Percentiles rank a stretch among this genome's conserved stretches.
phyloP scores from a whole-genome alignment of 1,140 invertebrate species.

The Reticulitermes speratus region DNA sequence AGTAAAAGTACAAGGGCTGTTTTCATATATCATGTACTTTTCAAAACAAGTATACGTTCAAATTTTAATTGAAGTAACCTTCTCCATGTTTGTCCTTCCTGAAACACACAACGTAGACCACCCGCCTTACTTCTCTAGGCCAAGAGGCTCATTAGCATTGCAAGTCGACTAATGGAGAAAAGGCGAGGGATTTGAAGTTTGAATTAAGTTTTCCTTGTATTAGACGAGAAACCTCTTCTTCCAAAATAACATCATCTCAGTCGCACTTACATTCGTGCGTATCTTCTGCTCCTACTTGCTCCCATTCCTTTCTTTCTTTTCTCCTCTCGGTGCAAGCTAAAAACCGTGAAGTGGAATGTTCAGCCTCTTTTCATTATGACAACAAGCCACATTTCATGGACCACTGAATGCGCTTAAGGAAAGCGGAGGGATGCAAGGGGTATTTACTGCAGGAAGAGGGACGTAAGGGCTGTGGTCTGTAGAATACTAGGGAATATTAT shows the following conservation, averaged over 20 bases:
- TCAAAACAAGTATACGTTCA: background rate
- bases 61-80: constrained; percentile 2
- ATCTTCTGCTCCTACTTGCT: too few relatives aligned
- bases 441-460: background rate
- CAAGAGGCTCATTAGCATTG: constrained; percentile 45
- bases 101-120: background rate
- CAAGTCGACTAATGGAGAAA: constrained; percentile 42
- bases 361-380: background rate
- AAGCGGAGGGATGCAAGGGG: background rate
- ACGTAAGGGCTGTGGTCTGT: background rate
- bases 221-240: constrained; percentile 32
- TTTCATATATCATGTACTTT: background rate
- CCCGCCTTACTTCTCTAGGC: background rate
- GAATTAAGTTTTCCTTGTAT: constrained; percentile 39
- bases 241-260: background rate
- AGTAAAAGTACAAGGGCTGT: background rate
- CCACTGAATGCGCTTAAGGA: background rate
- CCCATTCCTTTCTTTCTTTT: too few relatives aligned
- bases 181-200: constrained; percentile 37
- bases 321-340: background rate
- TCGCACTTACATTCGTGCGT: background rate
- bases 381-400: constrained; percentile 7
- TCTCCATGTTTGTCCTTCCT: background rate
- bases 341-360: constrained; percentile 10
- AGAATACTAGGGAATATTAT: background rate